Evolutionary conservation across 2,888 invertebrate genomes (phyloP), one percentile per base, ranked within the genome.

Genomic region (Prenolepis imparis): DNA sequence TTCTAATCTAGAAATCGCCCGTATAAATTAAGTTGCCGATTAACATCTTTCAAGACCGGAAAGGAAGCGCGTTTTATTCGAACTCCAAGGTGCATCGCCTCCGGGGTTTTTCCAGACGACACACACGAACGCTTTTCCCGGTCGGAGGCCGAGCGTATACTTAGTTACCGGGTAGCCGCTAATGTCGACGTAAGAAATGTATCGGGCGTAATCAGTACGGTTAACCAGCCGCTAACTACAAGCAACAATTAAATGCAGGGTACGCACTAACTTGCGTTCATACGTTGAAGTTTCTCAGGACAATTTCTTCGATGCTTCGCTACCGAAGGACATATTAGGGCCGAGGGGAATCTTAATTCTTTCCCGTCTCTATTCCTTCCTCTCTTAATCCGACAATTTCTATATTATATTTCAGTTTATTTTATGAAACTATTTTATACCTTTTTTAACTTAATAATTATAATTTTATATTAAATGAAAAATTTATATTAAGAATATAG

Each of bases 151-250:
- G 57, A 2, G 57, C 39, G 36, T 36, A 28, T 28, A 52, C n/a
- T n/a, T 59, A 48, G 82, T 70, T 75, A 64, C 82, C 87, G 86
- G 18, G 18, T 48, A 52, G 86, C 87, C 81, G 87, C 88, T 90
- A 92, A 92, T 90, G 86, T 85, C 83, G 86, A 86, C 88, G 90
- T 89, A 91, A 92, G 91, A 91, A 91, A 89, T 87, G 86, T 87
- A 88, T 86, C 88, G 91, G 90, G 91, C 91, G 92, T 93, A 94
- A 94, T 93, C 92, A 92, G 91, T 92, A 93, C 91, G 92, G 92
- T 92, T 94, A 94, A 93, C 92, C 93, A 93, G 92, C 91, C 91
- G 92, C 92, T 92, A 92, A 94, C 91, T 91, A 90, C 91, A 90
- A 89, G 92, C 91, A 93, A 94, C 93, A 93, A 94, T 94, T 94